Evolutionary conservation across 1,140 invertebrate genomes (phyloP).

Genomic region (Eueides isabella): DNA sequence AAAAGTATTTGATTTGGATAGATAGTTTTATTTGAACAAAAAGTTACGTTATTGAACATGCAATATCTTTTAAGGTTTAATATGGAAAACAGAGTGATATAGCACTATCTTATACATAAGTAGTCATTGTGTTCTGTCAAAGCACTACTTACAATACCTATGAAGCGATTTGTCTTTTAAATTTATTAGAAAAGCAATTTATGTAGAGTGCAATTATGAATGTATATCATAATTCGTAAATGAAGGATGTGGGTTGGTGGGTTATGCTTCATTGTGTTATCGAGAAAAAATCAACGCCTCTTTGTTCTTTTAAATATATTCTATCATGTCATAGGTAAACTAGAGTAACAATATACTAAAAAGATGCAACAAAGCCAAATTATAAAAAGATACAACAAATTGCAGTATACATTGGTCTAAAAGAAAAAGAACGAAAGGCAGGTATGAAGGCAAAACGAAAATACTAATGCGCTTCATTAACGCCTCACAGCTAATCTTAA

Average conservation of each 20-base stretch:
- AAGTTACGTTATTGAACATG: no score
- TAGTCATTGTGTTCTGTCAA: no score
- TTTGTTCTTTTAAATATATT: not conserved
- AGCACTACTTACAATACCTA: not conserved
- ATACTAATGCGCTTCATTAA: not conserved
- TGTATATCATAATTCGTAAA: not conserved
- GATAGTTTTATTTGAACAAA: no score
- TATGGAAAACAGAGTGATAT: no score
- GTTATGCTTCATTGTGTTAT: not conserved
- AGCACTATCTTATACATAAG: no score
- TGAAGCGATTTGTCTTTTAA: not conserved
- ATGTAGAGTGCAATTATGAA: not conserved
- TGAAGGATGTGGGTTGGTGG: not conserved
- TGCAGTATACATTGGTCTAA: no score
- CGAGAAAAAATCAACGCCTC: not conserved
- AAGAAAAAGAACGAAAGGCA: no score
- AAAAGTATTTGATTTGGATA: no score
- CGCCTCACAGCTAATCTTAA: slow-evolving; percentile 34
- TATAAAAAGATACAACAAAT: not conserved
- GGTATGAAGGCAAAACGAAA: not conserved
- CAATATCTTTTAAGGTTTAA: no score
- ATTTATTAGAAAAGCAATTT: not conserved
- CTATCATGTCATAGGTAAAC: not conserved
- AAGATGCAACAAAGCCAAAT: no score
- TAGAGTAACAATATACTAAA: not conserved